Evolutionary conservation across 2,797 vertebrate genomes (phyloP).

Genomic region (Todus mexicanus): DNA sequence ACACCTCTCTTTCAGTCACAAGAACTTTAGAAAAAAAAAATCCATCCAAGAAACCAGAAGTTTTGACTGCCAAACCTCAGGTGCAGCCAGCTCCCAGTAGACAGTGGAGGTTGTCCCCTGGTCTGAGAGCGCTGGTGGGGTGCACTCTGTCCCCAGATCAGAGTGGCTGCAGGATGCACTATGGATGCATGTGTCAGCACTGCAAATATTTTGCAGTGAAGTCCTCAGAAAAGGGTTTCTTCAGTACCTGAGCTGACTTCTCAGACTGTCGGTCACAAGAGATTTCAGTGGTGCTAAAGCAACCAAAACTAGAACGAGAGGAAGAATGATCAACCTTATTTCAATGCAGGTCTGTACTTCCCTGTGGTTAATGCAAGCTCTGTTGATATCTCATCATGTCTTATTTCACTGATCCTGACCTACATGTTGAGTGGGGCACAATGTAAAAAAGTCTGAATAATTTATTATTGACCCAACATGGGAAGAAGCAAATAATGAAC

Average conservation of each 20-base stretch:
- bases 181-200: background rate
- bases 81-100: background rate
- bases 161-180: background rate
- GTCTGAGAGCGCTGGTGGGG: background rate
- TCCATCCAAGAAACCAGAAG: rapidly evolving
- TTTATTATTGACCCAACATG: background rate
- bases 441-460: background rate
- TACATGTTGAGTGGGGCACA: background rate
- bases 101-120: background rate
- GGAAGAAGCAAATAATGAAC: background rate
- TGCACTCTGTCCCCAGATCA: rapidly evolving
- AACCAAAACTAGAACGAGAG: background rate
- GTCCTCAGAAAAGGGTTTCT: background rate
- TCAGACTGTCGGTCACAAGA: background rate
- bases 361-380: background rate
- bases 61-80: background rate
- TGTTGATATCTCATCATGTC: background rate
- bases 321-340: background rate
- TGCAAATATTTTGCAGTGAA: background rate
- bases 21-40: background rate
- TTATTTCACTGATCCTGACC: background rate
- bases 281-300: background rate
- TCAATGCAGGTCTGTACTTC: background rate
- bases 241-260: background rate
- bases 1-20: background rate